phyloP scores from a whole-genome alignment of 2,888 invertebrate species.

The Drosophila anomelani region DNA sequence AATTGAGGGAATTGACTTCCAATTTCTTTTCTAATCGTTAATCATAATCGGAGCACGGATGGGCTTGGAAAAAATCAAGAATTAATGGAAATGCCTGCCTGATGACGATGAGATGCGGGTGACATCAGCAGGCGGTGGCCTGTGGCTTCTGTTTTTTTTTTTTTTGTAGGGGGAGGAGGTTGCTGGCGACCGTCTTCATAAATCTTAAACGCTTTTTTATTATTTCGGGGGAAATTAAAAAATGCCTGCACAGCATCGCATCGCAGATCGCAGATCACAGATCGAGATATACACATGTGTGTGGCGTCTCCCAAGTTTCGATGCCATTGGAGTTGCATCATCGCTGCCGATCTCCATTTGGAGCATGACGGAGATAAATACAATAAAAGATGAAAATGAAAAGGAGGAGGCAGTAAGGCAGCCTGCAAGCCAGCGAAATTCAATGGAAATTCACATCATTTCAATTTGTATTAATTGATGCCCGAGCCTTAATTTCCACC shows the following conservation, averaged over 20 bases:
- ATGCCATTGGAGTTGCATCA: conserved; percentile 62
- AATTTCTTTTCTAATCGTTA: conserved; percentile 25
- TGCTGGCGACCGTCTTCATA: conserved; percentile 22
- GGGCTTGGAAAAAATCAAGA: conserved; percentile 15
- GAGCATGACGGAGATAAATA: conserved; percentile 52
- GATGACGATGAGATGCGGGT: conserved; percentile 15
- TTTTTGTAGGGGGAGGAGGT: background rate
- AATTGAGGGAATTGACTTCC: conserved; percentile 17
- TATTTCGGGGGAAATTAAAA: conserved; percentile 60
- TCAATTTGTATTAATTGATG: conserved; percentile 70
- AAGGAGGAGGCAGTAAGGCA: conserved; percentile 19
- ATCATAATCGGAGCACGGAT: conserved; percentile 24
- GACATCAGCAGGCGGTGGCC: conserved; percentile 25
- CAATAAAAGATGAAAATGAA: conserved; percentile 24
- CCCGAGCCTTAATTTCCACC: conserved; percentile 50
- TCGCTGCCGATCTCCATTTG: conserved; percentile 38
- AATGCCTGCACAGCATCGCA: conserved; percentile 47
- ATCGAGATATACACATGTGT: conserved; percentile 21
- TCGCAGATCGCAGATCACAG: conserved; percentile 18
- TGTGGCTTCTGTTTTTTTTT: conserved; percentile 14
- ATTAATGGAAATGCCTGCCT: conserved; percentile 15
- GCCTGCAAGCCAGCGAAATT: conserved; percentile 17
- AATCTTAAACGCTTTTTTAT: conserved; percentile 46
- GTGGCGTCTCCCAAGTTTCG: conserved; percentile 25
- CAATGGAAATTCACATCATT: conserved; percentile 46